Conservation (phyloP, 2,113 vertebrate species). For the Limnothrissa miodon region DNA sequence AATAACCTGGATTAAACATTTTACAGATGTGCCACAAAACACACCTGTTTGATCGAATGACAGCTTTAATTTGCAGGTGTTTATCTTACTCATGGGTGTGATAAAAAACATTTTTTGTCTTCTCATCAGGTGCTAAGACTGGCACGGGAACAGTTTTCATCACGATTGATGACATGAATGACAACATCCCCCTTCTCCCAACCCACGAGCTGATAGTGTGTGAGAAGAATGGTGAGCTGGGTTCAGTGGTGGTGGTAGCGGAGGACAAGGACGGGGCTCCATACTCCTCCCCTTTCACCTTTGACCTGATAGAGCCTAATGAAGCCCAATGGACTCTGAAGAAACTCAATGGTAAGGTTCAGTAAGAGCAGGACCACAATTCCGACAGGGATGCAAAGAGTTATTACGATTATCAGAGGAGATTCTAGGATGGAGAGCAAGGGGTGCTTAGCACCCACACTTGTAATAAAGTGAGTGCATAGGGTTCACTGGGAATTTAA, state of each 20-base stretch:
- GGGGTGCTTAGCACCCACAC: too few species aligned
- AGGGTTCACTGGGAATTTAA: too few species aligned
- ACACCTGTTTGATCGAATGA: background rate
- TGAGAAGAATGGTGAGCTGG: constrained; percentile 56
- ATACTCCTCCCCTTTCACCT: constrained; percentile 73
- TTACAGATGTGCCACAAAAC: background rate
- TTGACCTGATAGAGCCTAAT: constrained; percentile 51
- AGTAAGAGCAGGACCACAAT: background rate
- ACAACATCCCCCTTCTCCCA: constrained; percentile 69
- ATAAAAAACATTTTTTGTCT: too few species aligned
- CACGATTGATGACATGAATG: constrained; percentile 75
- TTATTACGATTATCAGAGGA: background rate
- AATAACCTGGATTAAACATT: background rate
- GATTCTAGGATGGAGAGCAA: too few species aligned
- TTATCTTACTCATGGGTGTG: too few species aligned
- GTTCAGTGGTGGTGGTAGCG: constrained; percentile 61
- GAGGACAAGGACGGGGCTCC: constrained; percentile 70
- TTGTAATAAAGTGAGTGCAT: too few species aligned
- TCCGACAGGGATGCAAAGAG: background rate
- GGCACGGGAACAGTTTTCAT: constrained; percentile 82
- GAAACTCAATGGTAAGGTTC: constrained; percentile 66
- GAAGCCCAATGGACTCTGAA: constrained; percentile 69
- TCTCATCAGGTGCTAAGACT: constrained; percentile 71
- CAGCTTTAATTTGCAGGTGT: too few species aligned
- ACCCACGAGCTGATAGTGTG: constrained; percentile 63